Evolutionary conservation across 1,140 invertebrate species (phyloP).

Genomic region (Bombus superbus): DNA sequence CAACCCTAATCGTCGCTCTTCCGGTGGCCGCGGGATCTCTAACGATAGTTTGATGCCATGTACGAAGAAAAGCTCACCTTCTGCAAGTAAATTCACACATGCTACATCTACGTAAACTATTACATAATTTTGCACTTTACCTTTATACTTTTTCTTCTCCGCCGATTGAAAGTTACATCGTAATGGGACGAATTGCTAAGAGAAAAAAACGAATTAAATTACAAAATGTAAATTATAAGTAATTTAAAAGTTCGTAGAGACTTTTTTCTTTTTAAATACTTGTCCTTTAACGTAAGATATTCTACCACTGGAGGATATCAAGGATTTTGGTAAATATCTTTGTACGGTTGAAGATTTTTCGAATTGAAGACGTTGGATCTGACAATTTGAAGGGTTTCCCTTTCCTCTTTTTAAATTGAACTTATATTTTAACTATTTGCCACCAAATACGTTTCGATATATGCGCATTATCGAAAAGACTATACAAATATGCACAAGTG

Average conservation of each 20-base stretch:
- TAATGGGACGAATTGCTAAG: background rate
- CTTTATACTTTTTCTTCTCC: background rate
- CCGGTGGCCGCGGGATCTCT: slow-evolving; percentile 2
- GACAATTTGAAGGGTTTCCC: background rate
- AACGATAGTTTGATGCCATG: background rate
- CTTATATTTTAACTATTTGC: background rate
- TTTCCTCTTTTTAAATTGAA: background rate
- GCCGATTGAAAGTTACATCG: background rate
- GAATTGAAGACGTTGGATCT: too few relatives aligned
- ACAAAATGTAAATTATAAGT: too few relatives aligned
- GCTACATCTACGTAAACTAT: background rate
- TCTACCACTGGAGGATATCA: too few relatives aligned
- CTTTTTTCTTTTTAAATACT: too few relatives aligned
- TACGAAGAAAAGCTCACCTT: background rate
- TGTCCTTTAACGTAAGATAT: too few relatives aligned
- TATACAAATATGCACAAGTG: too few relatives aligned
- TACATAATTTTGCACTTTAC: background rate
- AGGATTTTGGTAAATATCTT: background rate
- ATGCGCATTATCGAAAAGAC: too few relatives aligned
- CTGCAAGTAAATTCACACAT: background rate
- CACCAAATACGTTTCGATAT: too few relatives aligned
- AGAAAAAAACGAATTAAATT: too few relatives aligned
- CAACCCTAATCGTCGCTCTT: slow-evolving; percentile 44
- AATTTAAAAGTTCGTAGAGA: too few relatives aligned
- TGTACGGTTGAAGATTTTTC: background rate